Evolutionary conservation across 2,888 invertebrate species (phyloP).

Genomic region (Polylopha cassiicola): DNA sequence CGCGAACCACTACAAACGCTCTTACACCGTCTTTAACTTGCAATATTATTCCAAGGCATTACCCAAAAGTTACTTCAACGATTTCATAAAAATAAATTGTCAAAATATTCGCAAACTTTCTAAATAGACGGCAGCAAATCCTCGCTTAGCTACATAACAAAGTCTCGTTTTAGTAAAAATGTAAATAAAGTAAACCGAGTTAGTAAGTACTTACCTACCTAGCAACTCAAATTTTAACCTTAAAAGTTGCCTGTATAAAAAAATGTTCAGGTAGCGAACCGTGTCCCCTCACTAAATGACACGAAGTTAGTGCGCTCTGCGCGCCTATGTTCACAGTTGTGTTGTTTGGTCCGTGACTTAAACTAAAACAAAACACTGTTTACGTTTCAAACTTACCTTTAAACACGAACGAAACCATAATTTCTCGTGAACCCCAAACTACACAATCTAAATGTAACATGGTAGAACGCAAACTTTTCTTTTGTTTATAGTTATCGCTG

Average conservation of each 20-base stretch:
- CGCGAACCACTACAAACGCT: not conserved
- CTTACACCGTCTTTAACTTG: not conserved
- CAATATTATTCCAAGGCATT: constrained; percentile 5
- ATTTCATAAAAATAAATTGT: constrained; percentile 10
- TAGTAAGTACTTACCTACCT: too few relatives aligned
- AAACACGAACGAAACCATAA: constrained; percentile 55
- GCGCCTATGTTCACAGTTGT: constrained; percentile 16
- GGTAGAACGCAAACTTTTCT: constrained; percentile 50
- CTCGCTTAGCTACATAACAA: too few relatives aligned
- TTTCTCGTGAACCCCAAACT: constrained; percentile 49
- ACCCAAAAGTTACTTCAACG: constrained; percentile 8
- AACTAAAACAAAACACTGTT: constrained; percentile 57
- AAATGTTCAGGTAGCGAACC: constrained; percentile 35
- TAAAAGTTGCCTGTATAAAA: constrained; percentile 33
- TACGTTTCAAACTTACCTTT: constrained; percentile 48
- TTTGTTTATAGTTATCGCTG: constrained; percentile 54
- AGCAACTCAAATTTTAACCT: not conserved
- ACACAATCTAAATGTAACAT: constrained; percentile 44
- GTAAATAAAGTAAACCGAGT: constrained; percentile 4
- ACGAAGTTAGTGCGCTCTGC: constrained; percentile 46
- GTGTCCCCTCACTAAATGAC: constrained; percentile 33
- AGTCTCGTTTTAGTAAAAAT: constrained; percentile 19
- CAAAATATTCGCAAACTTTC: constrained; percentile 11
- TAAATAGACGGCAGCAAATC: constrained; percentile 11
- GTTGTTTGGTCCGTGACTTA: constrained; percentile 51